Conservation (phyloP, 2,888 invertebrate genomes). For the Hesperia comma region DNA sequence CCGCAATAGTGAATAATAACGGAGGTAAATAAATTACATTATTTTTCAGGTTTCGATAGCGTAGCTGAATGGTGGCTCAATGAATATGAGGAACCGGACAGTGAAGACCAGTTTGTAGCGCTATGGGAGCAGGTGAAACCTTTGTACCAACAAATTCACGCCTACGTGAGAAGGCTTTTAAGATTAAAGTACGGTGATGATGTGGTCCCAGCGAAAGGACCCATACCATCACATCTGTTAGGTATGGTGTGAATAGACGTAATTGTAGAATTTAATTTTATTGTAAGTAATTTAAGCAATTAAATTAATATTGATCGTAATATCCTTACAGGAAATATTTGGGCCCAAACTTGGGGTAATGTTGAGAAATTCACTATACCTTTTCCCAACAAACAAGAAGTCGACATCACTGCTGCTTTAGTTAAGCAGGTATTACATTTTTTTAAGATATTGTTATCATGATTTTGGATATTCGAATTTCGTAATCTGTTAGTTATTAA, state of each 20-base stretch:
- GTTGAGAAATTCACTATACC: constrained; percentile 88
- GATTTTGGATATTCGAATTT: neutral
- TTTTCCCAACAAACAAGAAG: constrained; percentile 86
- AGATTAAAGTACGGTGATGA: constrained; percentile 87
- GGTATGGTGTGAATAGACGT: constrained; percentile 63
- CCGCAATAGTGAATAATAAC: too few relatives aligned
- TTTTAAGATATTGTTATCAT: neutral
- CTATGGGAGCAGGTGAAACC: constrained; percentile 91
- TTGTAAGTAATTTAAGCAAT: neutral
- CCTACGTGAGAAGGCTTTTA: constrained; percentile 89
- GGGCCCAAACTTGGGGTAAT: constrained; percentile 91
- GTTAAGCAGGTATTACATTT: constrained; percentile 81
- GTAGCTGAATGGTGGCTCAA: constrained; percentile 88
- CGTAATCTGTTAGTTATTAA: neutral
- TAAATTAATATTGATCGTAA: too few relatives aligned
- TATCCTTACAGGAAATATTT: constrained; percentile 88
- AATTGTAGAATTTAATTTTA: neutral
- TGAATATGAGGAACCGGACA: constrained; percentile 87
- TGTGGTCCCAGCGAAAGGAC: constrained; percentile 86
- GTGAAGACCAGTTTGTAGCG: constrained; percentile 86
- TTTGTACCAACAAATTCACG: constrained; percentile 92
- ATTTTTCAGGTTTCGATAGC: constrained; percentile 85
- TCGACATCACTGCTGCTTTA: constrained; percentile 89
- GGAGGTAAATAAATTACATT: neutral
- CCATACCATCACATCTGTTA: constrained; percentile 90